Conservation (phyloP, 2,797 vertebrate genomes). For the Crocodylus rhombifer region DNA sequence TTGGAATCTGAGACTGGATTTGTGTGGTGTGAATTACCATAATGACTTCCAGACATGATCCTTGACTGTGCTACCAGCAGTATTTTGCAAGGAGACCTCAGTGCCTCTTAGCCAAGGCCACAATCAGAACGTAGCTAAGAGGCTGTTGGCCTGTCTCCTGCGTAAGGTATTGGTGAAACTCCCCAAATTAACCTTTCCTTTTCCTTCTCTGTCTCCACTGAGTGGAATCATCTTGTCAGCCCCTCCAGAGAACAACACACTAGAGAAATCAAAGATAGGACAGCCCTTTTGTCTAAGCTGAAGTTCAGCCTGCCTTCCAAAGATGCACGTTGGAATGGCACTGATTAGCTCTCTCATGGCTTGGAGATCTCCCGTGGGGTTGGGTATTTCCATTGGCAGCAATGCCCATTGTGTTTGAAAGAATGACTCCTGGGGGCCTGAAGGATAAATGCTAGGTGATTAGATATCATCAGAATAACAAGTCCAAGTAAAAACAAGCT, state of each 20-base stretch:
- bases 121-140: conserved; percentile 10
- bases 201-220: conserved; percentile 15
- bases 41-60: conserved; percentile 68
- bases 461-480: neutral
- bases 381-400: conserved; percentile 74
- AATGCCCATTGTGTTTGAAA: conserved; percentile 61
- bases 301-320: conserved; percentile 21
- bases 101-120: conserved; percentile 3
- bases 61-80: conserved; percentile 49
- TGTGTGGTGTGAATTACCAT: conserved; percentile 44
- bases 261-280: conserved; percentile 38
- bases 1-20: conserved; percentile 26
- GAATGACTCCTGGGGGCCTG: conserved; percentile 70
- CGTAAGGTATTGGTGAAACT: conserved; percentile 36
- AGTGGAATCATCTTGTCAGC: conserved; percentile 20
- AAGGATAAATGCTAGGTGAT: neutral
- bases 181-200: conserved; percentile 50
- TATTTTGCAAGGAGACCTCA: conserved; percentile 52
- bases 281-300: conserved; percentile 38
- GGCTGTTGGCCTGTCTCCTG: conserved; percentile 45
- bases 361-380: conserved; percentile 62
- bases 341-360: conserved; percentile 49
- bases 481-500: conserved; percentile 47
- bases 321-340: conserved; percentile 53
- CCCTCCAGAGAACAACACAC: conserved; percentile 49